Conservation (phyloP, 2,113 vertebrate species). For the Myrmophylax atrothorax region DNA sequence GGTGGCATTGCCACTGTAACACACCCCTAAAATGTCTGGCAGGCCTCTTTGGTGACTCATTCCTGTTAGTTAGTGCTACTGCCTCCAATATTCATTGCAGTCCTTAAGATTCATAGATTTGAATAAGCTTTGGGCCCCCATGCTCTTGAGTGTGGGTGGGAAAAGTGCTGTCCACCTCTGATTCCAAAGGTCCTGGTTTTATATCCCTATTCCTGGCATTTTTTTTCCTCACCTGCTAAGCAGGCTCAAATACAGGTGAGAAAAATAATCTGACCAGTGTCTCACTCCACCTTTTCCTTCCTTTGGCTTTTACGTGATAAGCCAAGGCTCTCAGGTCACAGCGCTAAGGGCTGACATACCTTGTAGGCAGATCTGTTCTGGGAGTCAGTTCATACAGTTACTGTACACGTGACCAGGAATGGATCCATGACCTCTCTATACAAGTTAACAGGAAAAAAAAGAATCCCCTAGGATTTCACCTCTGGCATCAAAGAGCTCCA, state of each 20-base stretch:
- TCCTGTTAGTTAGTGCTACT: neutral
- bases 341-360: neutral
- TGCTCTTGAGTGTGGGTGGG: neutral
- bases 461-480: neutral
- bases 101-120: neutral
- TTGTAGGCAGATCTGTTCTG: neutral
- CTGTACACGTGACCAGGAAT: neutral
- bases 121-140: neutral
- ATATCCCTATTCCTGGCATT: rapidly evolving
- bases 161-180: neutral
- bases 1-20: neutral
- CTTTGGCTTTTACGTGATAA: neutral
- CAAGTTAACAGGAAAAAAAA: neutral
- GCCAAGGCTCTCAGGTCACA: neutral
- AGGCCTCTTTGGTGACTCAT: neutral
- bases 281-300: neutral
- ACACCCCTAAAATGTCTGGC: neutral
- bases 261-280: no score
- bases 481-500: neutral
- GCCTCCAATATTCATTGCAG: neutral
- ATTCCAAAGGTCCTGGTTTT: neutral
- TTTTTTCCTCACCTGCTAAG: neutral
- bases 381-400: neutral
- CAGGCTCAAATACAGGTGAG: neutral
- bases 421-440: neutral